phyloP scores from a whole-genome alignment of 37 sponge, comb jelly and placozoan genomes.

The Aphrocallistes beatrix region DNA sequence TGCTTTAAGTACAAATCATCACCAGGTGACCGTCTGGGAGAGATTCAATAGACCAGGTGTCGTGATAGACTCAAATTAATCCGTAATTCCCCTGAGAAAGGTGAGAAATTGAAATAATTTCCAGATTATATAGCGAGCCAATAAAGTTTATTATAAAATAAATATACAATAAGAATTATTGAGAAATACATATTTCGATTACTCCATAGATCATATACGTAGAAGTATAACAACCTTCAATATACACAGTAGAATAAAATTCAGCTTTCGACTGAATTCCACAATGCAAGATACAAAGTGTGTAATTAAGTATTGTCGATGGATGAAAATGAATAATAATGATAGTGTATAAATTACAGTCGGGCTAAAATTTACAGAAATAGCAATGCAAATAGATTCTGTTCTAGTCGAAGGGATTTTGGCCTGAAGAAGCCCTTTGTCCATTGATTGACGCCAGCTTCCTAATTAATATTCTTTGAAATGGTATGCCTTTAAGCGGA shows the following conservation, averaged over 20 bases:
- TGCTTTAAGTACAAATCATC: too few species aligned
- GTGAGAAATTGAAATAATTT: too few species aligned
- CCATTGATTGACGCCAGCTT: slow-evolving; percentile 15
- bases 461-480: background rate
- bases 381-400: slow-evolving; percentile 20
- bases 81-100: too few species aligned
- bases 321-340: slow-evolving; percentile 7
- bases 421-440: slow-evolving; percentile 10
- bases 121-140: too few species aligned
- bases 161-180: background rate
- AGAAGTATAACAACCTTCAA: background rate
- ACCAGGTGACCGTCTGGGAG: too few species aligned
- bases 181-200: slow-evolving; percentile 14
- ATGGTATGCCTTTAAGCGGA: background rate
- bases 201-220: background rate
- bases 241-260: background rate
- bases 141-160: background rate
- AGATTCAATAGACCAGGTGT: too few species aligned
- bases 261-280: background rate
- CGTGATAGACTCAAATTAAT: too few species aligned
- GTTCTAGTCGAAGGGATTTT: background rate
- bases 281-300: too few species aligned
- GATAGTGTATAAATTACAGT: slow-evolving; percentile 20
- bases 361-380: slow-evolving; percentile 20
- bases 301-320: background rate